phyloP scores from a whole-genome alignment of 2,113 vertebrate species.

The Gambusia holbrooki region DNA sequence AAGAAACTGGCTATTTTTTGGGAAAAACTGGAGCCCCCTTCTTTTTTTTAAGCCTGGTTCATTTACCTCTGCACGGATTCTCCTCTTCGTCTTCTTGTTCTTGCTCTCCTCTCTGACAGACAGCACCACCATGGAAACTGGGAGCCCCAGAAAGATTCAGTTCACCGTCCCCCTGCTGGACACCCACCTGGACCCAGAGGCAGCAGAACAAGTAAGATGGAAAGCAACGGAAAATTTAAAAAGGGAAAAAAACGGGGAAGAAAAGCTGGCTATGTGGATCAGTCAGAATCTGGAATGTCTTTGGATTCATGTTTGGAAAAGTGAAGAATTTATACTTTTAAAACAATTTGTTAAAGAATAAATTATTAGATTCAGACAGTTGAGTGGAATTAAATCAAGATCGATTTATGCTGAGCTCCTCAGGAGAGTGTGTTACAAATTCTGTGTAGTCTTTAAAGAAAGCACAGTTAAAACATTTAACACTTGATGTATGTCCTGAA shows the following conservation, averaged over 20 bases:
- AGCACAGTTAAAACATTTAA: background rate
- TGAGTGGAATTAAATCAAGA: background rate
- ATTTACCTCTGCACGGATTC: slow-evolving; percentile 34
- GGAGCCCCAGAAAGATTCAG: slow-evolving; percentile 91
- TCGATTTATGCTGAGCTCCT: background rate
- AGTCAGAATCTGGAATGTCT: slow-evolving; percentile 8
- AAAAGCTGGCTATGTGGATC: background rate
- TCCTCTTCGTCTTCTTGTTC: slow-evolving; percentile 27
- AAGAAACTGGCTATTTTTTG: slow-evolving; percentile 1
- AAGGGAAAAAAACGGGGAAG: background rate
- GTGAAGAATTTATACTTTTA: background rate
- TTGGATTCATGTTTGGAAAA: slow-evolving; percentile 4
- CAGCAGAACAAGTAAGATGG: slow-evolving; percentile 87
- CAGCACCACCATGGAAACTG: slow-evolving; percentile 83
- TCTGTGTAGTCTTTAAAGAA: background rate
- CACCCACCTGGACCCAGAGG: slow-evolving; percentile 91
- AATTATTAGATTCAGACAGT: background rate
- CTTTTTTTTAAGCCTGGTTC: slow-evolving; percentile 12
- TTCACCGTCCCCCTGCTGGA: slow-evolving; percentile 91
- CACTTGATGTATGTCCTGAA: slow-evolving; percentile 12
- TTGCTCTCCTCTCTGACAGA: slow-evolving; percentile 37
- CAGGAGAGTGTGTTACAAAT: background rate
- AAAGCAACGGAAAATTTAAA: background rate
- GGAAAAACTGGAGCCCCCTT: slow-evolving; percentile 29
- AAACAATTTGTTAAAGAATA: background rate